Conservation (phyloP, 2,113 vertebrate species). For the Alectura lathami region DNA sequence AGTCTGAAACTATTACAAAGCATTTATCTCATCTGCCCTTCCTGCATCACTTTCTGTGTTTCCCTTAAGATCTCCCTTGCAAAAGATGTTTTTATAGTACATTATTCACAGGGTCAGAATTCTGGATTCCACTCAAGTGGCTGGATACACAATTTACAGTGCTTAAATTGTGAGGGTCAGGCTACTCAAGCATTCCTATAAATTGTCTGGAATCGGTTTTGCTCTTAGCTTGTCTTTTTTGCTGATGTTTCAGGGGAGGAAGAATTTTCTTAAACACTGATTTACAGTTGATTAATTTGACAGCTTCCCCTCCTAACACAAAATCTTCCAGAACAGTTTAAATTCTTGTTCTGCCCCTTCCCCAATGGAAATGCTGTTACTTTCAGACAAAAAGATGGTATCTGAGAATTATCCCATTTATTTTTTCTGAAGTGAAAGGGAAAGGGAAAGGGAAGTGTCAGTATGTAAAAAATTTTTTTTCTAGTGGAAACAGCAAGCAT, state of each 20-base stretch:
- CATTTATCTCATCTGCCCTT: background rate
- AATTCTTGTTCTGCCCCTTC: background rate
- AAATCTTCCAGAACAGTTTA: background rate
- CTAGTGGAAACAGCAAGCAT: background rate
- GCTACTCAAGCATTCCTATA: background rate
- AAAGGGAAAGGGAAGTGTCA: too few species aligned
- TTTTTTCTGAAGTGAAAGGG: background rate
- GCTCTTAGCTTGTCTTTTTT: background rate
- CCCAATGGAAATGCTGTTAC: background rate
- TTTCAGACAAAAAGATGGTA: background rate
- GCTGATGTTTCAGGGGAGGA: background rate
- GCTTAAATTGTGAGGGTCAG: background rate
- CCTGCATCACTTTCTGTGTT: background rate
- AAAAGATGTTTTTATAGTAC: background rate
- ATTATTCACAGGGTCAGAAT: background rate
- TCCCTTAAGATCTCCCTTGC: background rate
- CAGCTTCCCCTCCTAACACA: background rate
- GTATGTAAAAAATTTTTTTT: background rate
- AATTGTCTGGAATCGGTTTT: background rate
- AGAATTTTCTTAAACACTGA: background rate
- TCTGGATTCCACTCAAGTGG: background rate
- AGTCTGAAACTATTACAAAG: constrained; percentile 17
- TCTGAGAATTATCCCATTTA: background rate
- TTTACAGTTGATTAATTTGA: background rate
- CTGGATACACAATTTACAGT: background rate